Base-by-base conservation (phyloP, 1,140 invertebrate species). In the Brachionus paranguensis region DNA sequence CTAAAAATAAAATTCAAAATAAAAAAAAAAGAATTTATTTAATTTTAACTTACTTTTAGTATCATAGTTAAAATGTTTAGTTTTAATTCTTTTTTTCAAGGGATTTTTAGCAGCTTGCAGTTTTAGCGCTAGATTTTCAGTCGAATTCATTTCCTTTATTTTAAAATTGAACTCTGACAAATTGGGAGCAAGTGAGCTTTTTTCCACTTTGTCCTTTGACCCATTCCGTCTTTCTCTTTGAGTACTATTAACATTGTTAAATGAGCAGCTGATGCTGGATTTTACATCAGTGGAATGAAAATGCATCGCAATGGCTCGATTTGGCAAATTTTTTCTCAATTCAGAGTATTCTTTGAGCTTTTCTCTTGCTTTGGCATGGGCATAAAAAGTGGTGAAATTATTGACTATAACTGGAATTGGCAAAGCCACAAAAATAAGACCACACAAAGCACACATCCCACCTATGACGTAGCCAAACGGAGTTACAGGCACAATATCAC, bases 331-430 rank as follows among this genome's bases (percentile, higher is more conserved):
- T 24, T 64, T 55, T 64, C 20, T 20, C n/a, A 37, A 53, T n/a
- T 79, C 55, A 11, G 78, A 79, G 17, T 79, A 79, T 43, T 81
- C 41, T 43, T 47, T 81, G 2, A 84, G 45, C 17, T 84, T 84
- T 68, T 72, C 55, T 10, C 76, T 12, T 8, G 74, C 74, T 29
- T 55, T 64, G 1, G 45, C 27, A 78, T 84, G 84, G 3, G 53
- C 24, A 50, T 84, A 84, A 65, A 78, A 79, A 43, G 24, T 78
- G 10, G 84, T 50, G 41, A 84, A 84, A 55, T 68, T 84, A 33
- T 78, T 43, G 14, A 84, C 84, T n/a, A 84, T 84, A 74, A 84
- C 60, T 68, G 84, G 72, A 10, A 84, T 70, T 33, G 84, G 84
- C 29, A 84, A 50, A 27, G 60, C 72, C 5, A 78, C 17, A 41